Evolutionary conservation across 2,797 vertebrate genomes (phyloP), one percentile per base, ranked within the genome.

Genomic region (Rhinatrema bivittatum): DNA sequence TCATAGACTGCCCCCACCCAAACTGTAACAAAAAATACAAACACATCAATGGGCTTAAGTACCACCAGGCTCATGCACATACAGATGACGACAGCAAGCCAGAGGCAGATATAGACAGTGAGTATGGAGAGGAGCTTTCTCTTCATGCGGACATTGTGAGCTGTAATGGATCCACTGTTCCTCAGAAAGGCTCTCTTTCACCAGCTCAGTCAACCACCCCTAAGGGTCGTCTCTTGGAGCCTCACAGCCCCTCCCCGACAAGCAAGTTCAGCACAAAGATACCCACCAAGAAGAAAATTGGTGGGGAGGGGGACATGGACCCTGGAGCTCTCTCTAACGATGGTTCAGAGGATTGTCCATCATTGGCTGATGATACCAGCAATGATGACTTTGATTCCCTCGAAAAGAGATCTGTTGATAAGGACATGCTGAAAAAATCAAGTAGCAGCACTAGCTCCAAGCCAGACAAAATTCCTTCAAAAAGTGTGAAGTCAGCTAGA

Each of bases 1-100:
- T 99, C 42, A 99, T 99, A 9, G 95, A 99, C 68, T 99, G 96
- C 33, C 96, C 96, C 20, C 94, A 99, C 66, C 96, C 96, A 8
- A 98, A 98, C 74, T 99, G 96, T 68, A 99, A 95, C 87, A 99
- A 99, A 68, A 99, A 95, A 54, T 99, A 99, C 77, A 98, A 98
- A 88, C 96, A 99, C 89, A 97, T 98, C 59, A 99, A 99, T 0
- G 96, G 96, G 29, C 86, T 99, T 18, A 97, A 98, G 68, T 99
- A 99, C 64, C 96, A 99, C 70, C 96, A 99, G 81, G 93, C 96
- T 19, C 94, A 97, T 1, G 96, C 95, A 1, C 96, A 99, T 61
- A 97, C 93, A 0, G 94, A 97, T 1, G 88, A 97, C 0, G 96
- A 98, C 48, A 84, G 94, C 53, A 99, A 97, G 69, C 79, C 91